These are phyloP conservation scores for Acanthosepion pharaonis DNA, from an alignment of 2,888 invertebrate species.

Conservation along the genomic window DNA sequence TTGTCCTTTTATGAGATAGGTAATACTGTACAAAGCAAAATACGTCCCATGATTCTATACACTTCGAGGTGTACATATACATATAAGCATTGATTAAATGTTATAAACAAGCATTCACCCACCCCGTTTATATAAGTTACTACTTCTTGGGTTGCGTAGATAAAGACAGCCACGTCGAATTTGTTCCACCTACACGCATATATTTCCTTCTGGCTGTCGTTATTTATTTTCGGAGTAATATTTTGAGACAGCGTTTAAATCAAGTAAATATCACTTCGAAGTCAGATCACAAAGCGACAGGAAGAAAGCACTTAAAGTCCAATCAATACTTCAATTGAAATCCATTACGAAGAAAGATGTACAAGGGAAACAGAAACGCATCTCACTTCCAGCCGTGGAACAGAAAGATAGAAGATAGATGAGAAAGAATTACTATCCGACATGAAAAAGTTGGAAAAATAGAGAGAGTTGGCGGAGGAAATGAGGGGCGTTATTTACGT, in stretches of 20 bases:
- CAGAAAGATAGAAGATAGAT: neutral
- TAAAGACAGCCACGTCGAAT: neutral
- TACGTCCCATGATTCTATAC: neutral
- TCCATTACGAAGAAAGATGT: neutral
- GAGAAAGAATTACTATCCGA: neutral
- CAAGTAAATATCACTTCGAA: slow-evolving; percentile 20
- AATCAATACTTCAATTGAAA: slow-evolving; percentile 33
- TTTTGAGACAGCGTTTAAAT: slow-evolving; percentile 1
- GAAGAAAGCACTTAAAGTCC: slow-evolving; percentile 10
- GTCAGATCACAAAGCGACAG: neutral
- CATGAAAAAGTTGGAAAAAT: neutral
- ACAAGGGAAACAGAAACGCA: neutral
- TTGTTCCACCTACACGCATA: neutral
- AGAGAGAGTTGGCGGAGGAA: neutral
- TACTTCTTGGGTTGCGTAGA: neutral
- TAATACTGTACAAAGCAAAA: no score
- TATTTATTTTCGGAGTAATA: neutral
- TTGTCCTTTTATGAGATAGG: no score
- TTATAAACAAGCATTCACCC: no score
- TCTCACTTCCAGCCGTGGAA: neutral
- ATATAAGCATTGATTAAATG: no score
- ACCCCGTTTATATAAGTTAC: neutral
- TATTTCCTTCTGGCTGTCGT: neutral
- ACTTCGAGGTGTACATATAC: neutral
- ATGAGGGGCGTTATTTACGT: no score